Conservation (phyloP, 1,140 invertebrate genomes). For the Mactra quadrangularis region DNA sequence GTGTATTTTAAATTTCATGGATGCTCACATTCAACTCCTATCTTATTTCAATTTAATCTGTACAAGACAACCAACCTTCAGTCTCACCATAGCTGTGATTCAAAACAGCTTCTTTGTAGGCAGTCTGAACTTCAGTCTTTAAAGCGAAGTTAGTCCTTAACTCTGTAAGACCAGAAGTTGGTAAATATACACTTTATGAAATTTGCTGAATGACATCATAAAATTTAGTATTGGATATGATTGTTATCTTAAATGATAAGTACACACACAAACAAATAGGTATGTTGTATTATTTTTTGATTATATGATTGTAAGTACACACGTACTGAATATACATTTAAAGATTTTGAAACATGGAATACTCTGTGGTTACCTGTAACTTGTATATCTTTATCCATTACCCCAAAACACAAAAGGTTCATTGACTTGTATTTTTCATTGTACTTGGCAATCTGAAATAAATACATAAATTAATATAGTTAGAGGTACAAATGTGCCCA, state of each 20-base stretch:
- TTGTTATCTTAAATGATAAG: too few relatives aligned
- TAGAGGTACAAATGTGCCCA: too few relatives aligned
- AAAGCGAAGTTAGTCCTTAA: background rate
- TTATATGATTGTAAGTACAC: too few relatives aligned
- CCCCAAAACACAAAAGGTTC: background rate
- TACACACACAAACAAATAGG: too few relatives aligned
- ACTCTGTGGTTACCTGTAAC: background rate
- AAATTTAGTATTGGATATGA: too few relatives aligned
- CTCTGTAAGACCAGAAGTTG: background rate
- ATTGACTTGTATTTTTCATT: background rate
- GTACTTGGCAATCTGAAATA: constrained; percentile 9
- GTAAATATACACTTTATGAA: background rate
- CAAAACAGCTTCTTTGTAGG: constrained; percentile 5
- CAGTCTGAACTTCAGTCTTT: constrained; percentile 8
- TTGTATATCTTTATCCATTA: background rate
- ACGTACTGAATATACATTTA: too few relatives aligned
- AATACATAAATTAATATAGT: background rate
- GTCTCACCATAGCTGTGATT: background rate
- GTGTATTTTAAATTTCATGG: too few relatives aligned
- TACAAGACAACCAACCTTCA: constrained; percentile 3
- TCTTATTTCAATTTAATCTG: too few relatives aligned
- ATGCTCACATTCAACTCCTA: too few relatives aligned
- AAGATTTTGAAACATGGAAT: too few relatives aligned
- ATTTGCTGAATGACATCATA: too few relatives aligned
- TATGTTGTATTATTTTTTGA: too few relatives aligned